Evolutionary conservation across 2,113 vertebrate species (phyloP), one percentile per base, ranked within the genome.

Genomic region (Nothobranchius kuhntae): DNA sequence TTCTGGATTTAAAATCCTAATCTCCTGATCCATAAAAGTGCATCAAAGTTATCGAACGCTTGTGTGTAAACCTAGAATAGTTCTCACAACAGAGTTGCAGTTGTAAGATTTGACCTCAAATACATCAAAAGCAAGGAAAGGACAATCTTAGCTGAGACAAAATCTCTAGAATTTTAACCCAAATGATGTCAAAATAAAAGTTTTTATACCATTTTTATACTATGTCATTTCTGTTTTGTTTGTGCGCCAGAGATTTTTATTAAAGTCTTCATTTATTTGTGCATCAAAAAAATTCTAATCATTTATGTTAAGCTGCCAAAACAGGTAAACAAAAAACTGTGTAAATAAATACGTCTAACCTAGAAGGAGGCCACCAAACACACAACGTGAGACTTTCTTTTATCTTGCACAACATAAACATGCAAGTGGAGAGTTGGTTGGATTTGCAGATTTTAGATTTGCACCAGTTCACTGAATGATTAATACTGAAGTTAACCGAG

Each of bases 401-500:
- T 26, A 24, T n/a, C 14, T 58, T 48, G 10, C 48, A 40, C 13
- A 73, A 66, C 5, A 54, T 51, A 61, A 75, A 86, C 69, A 83
- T 56, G 53, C 55, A 42, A 35, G n/a, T 45, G n/a, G 38, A 59
- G 73, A 78, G 64, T 73, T 80, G 54, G 81, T 86, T 86, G 83
- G 77, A 70, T 84, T 70, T 81, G 80, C 86, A 87, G 78, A 73
- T 82, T 86, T 86, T 48, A 52, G 67, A 83, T 65, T 80, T 52
- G 77, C 47, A 77, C 61, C 52, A 68, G 78, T 71, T 65, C 26
- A n/a, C 66, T 68, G 45, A 44, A 61, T 91, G 92, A 92, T 92
- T 91, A 89, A 92, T 92, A 82, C 53, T 71, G 65, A 75, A 70
- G 80, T 91, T 86, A 89, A 82, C 61, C 76, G 82, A 77, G 86